These are phyloP conservation scores for Diadumene lineata DNA, from an alignment of 92 coral and sea anemone species.

Conservation along the genomic window DNA sequence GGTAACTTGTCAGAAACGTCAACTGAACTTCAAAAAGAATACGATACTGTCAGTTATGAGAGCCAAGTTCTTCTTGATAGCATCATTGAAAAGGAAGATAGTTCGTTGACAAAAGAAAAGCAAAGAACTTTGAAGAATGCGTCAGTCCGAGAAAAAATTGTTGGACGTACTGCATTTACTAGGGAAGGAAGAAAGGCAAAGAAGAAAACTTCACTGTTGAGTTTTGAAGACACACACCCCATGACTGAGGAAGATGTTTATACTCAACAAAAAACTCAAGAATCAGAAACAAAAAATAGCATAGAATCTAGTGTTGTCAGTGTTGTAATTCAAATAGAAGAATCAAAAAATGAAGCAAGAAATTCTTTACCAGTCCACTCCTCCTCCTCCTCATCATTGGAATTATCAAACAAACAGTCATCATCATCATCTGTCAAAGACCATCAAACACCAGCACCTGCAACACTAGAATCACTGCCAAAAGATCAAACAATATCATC, in stretches of 20 bases:
- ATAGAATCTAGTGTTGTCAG: too few species aligned
- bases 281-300: not conserved
- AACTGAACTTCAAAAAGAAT: slow-evolving; percentile 57
- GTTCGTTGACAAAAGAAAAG: not conserved
- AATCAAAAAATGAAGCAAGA: not conserved
- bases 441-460: not conserved
- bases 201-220: not conserved
- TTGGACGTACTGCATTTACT: not conserved
- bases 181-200: not conserved
- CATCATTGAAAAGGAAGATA: not conserved
- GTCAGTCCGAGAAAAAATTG: not conserved
- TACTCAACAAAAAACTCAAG: slow-evolving; percentile 44
- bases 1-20: not conserved
- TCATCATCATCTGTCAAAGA: not conserved
- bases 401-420: not conserved
- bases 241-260: slow-evolving; percentile 61
- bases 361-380: not conserved
- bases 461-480: not conserved
- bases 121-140: not conserved
- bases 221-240: slow-evolving; percentile 42
- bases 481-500: slow-evolving; percentile 18
- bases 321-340: too few species aligned
- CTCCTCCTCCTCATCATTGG: not conserved
- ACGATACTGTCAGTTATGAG: slow-evolving; percentile 48
- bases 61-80: slow-evolving; percentile 55